Evolutionary conservation across 2,888 invertebrate genomes (phyloP).

Genomic region (Epirrita christyi): DNA sequence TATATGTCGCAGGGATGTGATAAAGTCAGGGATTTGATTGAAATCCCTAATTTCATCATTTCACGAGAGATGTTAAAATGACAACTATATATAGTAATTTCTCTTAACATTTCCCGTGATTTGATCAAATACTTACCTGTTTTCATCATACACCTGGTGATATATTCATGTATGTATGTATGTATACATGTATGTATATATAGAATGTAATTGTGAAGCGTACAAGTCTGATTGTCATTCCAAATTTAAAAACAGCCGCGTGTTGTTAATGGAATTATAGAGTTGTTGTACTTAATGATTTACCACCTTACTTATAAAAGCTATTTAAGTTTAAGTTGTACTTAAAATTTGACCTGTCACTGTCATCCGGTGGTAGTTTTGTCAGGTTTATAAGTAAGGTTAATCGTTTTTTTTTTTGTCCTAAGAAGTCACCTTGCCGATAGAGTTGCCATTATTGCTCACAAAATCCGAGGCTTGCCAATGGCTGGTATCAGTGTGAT

Average conservation of each 20-base stretch:
- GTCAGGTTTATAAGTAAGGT: conserved; percentile 9
- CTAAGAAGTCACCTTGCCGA: conserved; percentile 49
- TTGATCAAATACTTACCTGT: too few relatives aligned
- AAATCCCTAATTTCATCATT: too few relatives aligned
- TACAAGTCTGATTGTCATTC: conserved; percentile 77
- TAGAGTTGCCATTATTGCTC: conserved; percentile 73
- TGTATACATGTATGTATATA: conserved; percentile 6
- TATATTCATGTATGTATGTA: too few relatives aligned
- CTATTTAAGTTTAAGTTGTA: too few relatives aligned
- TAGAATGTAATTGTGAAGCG: conserved; percentile 32
- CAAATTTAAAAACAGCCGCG: conserved; percentile 48
- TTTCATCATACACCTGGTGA: too few relatives aligned
- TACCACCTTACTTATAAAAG: neutral
- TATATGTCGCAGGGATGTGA: too few relatives aligned
- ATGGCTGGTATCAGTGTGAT: conserved; percentile 70
- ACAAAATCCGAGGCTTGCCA: conserved; percentile 65
- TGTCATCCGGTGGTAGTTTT: neutral
- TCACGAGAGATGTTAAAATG: too few relatives aligned
- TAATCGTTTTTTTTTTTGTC: conserved; percentile 27
- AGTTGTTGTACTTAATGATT: neutral
- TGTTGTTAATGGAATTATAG: neutral
- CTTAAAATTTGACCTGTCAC: too few relatives aligned
- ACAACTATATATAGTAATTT: too few relatives aligned
- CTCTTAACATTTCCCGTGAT: too few relatives aligned
- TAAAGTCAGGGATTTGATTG: too few relatives aligned